phyloP scores from a whole-genome alignment of 2,113 vertebrate genomes.

The Poeciliopsis occidentalis region DNA sequence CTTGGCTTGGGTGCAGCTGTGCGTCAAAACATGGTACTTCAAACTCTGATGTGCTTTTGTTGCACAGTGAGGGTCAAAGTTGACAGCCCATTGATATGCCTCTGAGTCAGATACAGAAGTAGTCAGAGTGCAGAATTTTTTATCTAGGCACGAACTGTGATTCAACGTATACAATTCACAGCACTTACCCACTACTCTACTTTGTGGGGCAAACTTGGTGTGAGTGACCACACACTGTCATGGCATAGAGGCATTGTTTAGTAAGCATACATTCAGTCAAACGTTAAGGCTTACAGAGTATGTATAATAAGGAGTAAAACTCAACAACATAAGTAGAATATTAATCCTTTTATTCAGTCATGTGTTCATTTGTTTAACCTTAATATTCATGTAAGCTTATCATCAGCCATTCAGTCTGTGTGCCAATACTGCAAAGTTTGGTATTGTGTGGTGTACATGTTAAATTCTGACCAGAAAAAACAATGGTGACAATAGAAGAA shows the following conservation, averaged over 20 bases:
- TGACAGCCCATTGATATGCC: not conserved
- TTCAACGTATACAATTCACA: not conserved
- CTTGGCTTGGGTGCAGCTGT: conserved; percentile 42
- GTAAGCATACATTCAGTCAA: not conserved
- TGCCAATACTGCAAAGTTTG: no score
- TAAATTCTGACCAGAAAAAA: no score
- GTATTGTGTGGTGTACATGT: no score
- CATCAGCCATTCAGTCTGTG: no score
- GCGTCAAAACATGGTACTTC: conserved; percentile 35
- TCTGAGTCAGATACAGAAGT: not conserved
- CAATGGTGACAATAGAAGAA: no score
- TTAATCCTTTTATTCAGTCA: no score
- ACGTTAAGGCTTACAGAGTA: not conserved
- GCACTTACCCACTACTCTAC: no score
- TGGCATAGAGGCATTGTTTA: not conserved
- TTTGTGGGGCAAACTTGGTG: no score
- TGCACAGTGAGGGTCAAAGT: conserved; percentile 4
- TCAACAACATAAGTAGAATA: no score
- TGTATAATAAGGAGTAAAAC: not conserved
- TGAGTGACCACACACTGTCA: not conserved
- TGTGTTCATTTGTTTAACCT: no score
- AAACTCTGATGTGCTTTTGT: not conserved
- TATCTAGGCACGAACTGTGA: not conserved
- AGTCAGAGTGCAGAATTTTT: not conserved
- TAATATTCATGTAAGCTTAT: no score